Base-by-base conservation (phyloP, 2,888 invertebrate species). In the Monochamus alternatus region DNA sequence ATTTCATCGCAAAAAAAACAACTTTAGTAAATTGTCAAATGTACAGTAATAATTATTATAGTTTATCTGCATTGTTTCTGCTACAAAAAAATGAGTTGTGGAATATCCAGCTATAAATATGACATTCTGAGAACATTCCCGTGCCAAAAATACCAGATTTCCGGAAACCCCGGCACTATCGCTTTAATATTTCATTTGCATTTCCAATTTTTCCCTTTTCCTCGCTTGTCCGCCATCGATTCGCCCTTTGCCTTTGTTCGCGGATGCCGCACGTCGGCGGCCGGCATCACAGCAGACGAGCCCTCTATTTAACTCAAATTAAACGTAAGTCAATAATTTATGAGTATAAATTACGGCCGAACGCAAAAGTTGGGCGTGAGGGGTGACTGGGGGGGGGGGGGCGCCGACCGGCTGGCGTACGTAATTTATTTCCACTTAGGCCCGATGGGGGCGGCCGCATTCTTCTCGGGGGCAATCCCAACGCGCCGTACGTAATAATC, bases 301-400 rank as follows among this genome's bases (percentile, higher is more conserved):
- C 55, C 68, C 69, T 60, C 74, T 74, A 76, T 76, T 74, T 71
- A 66, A 66, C 67, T 76, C 71, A 74, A 81, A 78, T 81, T 79
- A 79, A 79, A 79, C 78, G 76, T 68, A 72, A 81, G 75, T 77
- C 80, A 79, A 81, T 81, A 81, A 82, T 82, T 81, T 81, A 81
- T 76, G 79, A 78, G 78, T 77, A 78, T 80, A 81, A 82, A 82
- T 82, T 81, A 79, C 80, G 64, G 66, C 72, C 68, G 75, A 81
- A 78, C 78, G 76, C 78, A 78, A 82, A 81, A 82, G 79, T 82
- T 81, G 75, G 77, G 76, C 77, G 77, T 77, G 75, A 79, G 74
- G 55, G 5, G 55, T 5, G 12, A 5, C 1, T 1, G 5, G 60
- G 74, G 62, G 74, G 60, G 74, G 62, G 74, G 60, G n/a, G 60